Evolutionary conservation across 2,113 vertebrate genomes (phyloP), one percentile per base, ranked within the genome.

Genomic region (Vireo altiloquus): DNA sequence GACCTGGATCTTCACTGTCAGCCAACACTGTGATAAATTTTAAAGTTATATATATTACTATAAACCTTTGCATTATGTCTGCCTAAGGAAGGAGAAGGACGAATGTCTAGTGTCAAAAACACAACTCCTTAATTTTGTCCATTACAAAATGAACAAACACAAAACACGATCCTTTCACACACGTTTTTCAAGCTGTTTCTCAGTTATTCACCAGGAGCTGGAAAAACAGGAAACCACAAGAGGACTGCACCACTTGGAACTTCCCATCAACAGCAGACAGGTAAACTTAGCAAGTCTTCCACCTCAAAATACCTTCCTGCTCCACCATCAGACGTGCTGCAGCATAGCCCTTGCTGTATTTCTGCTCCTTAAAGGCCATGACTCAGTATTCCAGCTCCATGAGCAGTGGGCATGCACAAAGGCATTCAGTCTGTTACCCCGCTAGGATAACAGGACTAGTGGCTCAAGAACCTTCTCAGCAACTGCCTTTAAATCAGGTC

Each of bases 401-500:
- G 31, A 65, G 87, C 60, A 63, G 50, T 3, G 56, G 31, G 66
- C 82, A 37, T 11, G 72, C 76, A 44, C 2, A 0, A 74, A 56
- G 53, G 77, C 84, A 57, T 37, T n/a, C 63, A 35, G 44, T 37
- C 63, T 50, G 84, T 76, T 92, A 78, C 3, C 89, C 68, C 37
- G 31, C 64, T 49, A 19, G 40, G 89, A 64, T 87, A 94, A 90
- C 94, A 64, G 63, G 87, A 79, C 61, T 2, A 42, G 50, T 0
- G 0, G 27, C 60, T 90, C 50, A 39, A 44, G 79, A 89, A 72
- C n/a, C 33, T 71, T 53, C 57, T 46, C 30, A 50, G 42, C 23
- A 52, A 17, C 33, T 56, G 46, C 74, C 39, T 77, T 39, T 63
- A 18, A 44, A 40, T 98, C 97, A 98, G 95, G 97, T 98, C 91